Evolutionary conservation across 92 coral and sea anemone genomes (phyloP).

Genomic region (Pocillopora grandis): DNA sequence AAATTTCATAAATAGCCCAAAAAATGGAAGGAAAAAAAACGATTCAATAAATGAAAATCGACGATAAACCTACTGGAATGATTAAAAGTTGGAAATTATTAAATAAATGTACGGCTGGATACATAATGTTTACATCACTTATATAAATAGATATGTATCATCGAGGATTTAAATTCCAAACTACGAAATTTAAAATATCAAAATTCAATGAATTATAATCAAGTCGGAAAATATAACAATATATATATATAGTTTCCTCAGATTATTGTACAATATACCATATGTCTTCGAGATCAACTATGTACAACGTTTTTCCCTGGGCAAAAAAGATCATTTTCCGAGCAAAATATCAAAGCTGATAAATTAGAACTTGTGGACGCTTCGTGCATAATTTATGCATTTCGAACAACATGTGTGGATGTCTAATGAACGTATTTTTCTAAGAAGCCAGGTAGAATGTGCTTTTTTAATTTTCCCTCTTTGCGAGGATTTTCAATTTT

Average conservation of each 20-base stretch:
- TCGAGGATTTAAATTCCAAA: conserved; percentile 32
- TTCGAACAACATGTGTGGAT: not conserved
- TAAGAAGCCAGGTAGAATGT: conserved; percentile 22
- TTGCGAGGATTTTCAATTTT: conserved; percentile 7
- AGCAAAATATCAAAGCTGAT: conserved; percentile 1
- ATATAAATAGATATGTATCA: conserved; percentile 35
- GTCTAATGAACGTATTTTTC: conserved; percentile 29
- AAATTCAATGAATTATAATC: not conserved
- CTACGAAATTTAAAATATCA: conserved; percentile 24
- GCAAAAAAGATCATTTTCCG: conserved; percentile 4
- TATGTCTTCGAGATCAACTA: not conserved
- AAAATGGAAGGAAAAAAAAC: too few relatives aligned
- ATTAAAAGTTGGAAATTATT: not conserved
- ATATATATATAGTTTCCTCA: not conserved
- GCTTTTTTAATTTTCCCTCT: conserved; percentile 15
- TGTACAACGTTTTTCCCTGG: not conserved
- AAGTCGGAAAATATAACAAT: not conserved
- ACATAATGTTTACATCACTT: conserved; percentile 21
- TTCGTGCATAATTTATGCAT: conserved; percentile 23
- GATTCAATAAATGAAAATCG: not conserved
- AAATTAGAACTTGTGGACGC: conserved; percentile 1
- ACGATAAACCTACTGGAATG: not conserved
- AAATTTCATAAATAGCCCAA: too few relatives aligned
- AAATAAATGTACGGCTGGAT: conserved; percentile 23
- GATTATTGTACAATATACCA: not conserved